Percentiles rank a stretch among this genome's conserved stretches.
Conservation (phyloP, 2,888 invertebrate species). For the Lasioglossum vierecki region DNA sequence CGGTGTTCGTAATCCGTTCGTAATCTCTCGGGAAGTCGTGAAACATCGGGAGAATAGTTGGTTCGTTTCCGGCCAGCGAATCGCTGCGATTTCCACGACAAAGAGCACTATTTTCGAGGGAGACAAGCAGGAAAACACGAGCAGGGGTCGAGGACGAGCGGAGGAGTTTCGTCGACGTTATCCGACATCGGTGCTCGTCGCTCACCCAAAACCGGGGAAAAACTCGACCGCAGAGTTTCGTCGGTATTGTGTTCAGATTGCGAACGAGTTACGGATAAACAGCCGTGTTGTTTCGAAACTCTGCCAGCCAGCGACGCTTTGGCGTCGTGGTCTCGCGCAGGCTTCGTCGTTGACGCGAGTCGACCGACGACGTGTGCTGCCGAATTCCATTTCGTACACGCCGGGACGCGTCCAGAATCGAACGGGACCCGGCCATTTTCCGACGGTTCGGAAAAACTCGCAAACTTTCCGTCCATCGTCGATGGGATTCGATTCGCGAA, state of each 20-base stretch:
- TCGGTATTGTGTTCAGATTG: constrained; percentile 41
- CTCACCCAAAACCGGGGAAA: not conserved
- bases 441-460: constrained; percentile 1
- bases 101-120: constrained; percentile 20
- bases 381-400: constrained; percentile 1
- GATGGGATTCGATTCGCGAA: not conserved
- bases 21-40: not conserved
- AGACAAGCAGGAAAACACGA: not conserved
- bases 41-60: not conserved
- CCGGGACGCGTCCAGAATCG: constrained; percentile 1
- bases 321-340: not conserved
- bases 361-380: not conserved
- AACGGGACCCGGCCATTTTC: not conserved
- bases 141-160: not conserved
- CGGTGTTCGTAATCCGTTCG: not conserved
- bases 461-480: not conserved
- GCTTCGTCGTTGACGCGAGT: not conserved
- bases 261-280: constrained; percentile 45
- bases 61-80: not conserved
- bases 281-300: constrained; percentile 40
- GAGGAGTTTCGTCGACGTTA: not conserved
- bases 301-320: constrained; percentile 1
- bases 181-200: constrained; percentile 1
- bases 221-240: constrained; percentile 25
- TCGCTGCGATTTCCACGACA: constrained; percentile 7